phyloP scores from a whole-genome alignment of 2,113 vertebrate species.

The Dromas ardeola region DNA sequence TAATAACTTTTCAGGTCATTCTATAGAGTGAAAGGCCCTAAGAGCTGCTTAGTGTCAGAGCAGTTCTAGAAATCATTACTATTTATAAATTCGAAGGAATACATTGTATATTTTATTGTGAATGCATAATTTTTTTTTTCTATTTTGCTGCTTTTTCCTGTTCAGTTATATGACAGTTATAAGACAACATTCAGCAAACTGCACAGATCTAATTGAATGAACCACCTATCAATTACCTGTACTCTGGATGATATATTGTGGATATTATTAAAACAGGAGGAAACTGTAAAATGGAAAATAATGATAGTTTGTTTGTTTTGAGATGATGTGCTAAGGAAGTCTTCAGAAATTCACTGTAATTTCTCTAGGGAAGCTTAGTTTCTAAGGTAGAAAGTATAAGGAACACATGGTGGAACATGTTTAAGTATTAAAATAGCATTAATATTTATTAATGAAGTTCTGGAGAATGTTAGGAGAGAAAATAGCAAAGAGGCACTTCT shows the following conservation, averaged over 20 bases:
- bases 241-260: neutral
- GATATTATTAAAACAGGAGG: neutral
- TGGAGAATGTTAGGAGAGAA: neutral
- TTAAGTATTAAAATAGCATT: slow-evolving; percentile 62
- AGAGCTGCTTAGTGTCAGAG: neutral
- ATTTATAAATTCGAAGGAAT: neutral
- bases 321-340: neutral
- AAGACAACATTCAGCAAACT: neutral
- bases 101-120: neutral
- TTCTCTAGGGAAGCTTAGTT: neutral
- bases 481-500: neutral
- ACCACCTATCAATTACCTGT: neutral
- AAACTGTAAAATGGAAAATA: neutral
- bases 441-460: slow-evolving; percentile 57
- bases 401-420: neutral
- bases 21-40: neutral
- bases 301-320: neutral
- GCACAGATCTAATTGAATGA: neutral
- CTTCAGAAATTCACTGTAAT: neutral
- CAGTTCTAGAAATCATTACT: neutral
- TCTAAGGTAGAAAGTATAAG: neutral
- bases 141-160: neutral
- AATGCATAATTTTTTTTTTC: neutral
- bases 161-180: neutral
- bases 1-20: neutral